Evolutionary conservation across 1,140 invertebrate genomes (phyloP), one percentile per base, ranked within the genome.

Genomic region (Anagrus nilaparvatae): DNA sequence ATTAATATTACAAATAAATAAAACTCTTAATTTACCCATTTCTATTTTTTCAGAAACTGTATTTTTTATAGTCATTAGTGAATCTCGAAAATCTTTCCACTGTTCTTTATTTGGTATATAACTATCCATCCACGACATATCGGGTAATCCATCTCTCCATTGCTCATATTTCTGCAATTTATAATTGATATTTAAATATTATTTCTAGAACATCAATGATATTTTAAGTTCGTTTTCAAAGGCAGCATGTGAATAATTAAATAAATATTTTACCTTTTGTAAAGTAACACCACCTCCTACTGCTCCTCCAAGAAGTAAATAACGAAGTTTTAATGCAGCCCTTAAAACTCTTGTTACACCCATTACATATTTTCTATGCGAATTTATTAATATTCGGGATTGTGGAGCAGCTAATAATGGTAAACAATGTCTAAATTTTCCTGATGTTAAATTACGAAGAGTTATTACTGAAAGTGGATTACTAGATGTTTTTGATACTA

Each of bases 91-190:
- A 44, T 78, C 63, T 57, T 85, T 76, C 71, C 87, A 80, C 48
- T 82, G 79, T 38, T 92, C 79, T 51, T 81, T 76, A 51, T 84
- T 79, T 2, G 92, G 91, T 21, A 94, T 60, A 10, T 87, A 69
- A 32, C 86, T 78, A 48, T 89, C 77, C 38, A 97, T 53, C 91
- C 93, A 97, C 44, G 79, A 78, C 52, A 96, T 68, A 60, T 97
- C 90, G 6, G 94, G 94, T 14, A 99, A 62, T 17, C 81, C 81
- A 50, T 94, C 84, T 66, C 89, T 94, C 84, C 89, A 94, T 59
- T 92, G 78, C 61, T 92, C 80, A 65, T 94, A 95, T 82, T 89
- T 93, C 92, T 97, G 53, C 47, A 51, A 35, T 28, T 37, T 30
- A n/a, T 38, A 43, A 41, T 12, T 43, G 1, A 33, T n/a, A 23